phyloP scores from a whole-genome alignment of 1,140 invertebrate species.

The Euborellia annulipes region DNA sequence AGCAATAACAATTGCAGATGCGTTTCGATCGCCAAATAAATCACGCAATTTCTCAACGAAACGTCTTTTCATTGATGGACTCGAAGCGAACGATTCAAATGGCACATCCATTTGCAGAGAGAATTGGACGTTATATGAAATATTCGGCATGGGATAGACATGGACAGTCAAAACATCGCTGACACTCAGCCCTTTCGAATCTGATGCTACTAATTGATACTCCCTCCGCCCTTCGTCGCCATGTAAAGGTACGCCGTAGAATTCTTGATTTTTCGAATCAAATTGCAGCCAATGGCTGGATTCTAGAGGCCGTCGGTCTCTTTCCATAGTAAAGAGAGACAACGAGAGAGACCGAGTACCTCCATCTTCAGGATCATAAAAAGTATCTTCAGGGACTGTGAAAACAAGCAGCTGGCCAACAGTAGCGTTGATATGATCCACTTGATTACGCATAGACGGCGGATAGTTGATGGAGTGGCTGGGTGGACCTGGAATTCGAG shows the following conservation, averaged over 20 bases:
- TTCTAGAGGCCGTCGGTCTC: constrained; percentile 48
- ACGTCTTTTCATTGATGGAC: constrained; percentile 48
- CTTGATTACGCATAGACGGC: constrained; percentile 63
- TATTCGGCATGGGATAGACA: constrained; percentile 38
- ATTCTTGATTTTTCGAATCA: constrained; percentile 73
- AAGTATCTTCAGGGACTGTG: constrained; percentile 72
- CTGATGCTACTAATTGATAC: constrained; percentile 50
- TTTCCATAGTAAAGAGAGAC: constrained; percentile 52
- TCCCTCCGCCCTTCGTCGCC: constrained; percentile 51
- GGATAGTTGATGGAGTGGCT: constrained; percentile 36
- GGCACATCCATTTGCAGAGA: constrained; percentile 59
- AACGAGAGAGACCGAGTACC: constrained; percentile 54
- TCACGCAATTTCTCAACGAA: constrained; percentile 58
- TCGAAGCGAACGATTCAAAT: constrained; percentile 52
- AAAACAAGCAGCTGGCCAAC: constrained; percentile 61
- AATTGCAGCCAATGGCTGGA: constrained; percentile 75
- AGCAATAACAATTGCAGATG: constrained; percentile 49
- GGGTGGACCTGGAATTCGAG: constrained; percentile 31
- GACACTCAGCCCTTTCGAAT: constrained; percentile 45
- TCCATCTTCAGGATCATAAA: constrained; percentile 76
- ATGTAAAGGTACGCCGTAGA: constrained; percentile 63
- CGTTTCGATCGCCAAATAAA: constrained; percentile 58
- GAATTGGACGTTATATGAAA: constrained; percentile 49
- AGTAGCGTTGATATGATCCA: constrained; percentile 65
- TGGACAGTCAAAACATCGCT: constrained; percentile 66